Base-by-base conservation (phyloP, 2,797 vertebrate species). In the Pseudochirops cupreus region DNA sequence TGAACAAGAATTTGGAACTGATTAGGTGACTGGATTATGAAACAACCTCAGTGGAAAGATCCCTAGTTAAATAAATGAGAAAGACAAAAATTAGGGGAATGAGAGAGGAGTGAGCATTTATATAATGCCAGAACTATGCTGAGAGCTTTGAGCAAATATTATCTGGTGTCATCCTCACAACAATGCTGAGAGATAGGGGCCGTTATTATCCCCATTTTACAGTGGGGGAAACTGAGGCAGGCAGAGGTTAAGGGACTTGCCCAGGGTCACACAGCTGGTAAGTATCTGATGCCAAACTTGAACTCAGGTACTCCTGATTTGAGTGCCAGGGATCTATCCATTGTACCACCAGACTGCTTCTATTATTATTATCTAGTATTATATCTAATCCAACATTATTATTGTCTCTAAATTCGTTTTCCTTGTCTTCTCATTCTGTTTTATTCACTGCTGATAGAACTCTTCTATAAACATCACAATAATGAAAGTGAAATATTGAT, bases 1-100 rank as follows among this genome's bases (percentile, higher is more conserved):
- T 58, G 31, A 95, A 39, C 74, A 87, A 50, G 58, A 93, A 62
- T 92, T 96, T 96, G 92, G 89, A 96, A 95, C 67, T 58, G 90
- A 94, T 82, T 53, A 52, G 24, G 93, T 59, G 62, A 24, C 58
- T 91, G 33, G 46, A 57, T 94, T 92, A 94, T 94, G 57, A 94
- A 95, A 94, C 1, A 28, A 54, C 31, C 2, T 54, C 54, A 92
- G 50, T 31, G 74, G 46, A 4, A 31, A 62, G 93, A 56, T 90
- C 91, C 90, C 55, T 5, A 58, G 54, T 90, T 87, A 91, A 94
- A 82, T 90, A 59, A 94, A 93, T 52, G 28, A 12, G 46, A 92
- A 74, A 56, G 14, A 1, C 31, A 21, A 93, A 91, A 33, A 46
- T 46, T 82, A 24, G 74, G 74, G 74, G 24, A 46, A 87, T 26